Base-by-base conservation (phyloP, 2,113 vertebrate genomes). In the Gymnobelideus leadbeateri region DNA sequence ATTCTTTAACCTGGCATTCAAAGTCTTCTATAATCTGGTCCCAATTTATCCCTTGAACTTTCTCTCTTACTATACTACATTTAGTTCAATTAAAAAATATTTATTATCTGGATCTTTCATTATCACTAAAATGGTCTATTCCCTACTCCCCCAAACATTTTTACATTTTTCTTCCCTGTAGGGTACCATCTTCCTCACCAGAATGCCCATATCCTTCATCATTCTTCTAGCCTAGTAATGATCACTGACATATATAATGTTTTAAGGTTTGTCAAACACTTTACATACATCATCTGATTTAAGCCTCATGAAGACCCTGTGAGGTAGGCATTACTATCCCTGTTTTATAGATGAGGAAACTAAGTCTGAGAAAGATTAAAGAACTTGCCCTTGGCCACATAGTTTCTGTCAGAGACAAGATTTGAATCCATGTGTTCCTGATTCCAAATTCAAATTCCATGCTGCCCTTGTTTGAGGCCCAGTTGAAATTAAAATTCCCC, bases 231-330 rank as follows among this genome's bases (percentile, higher is more conserved):
- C 37, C n/a, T 23, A 84, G 5, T 43, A 43, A 84, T 43, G 19
- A 84, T 84, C 68, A 84, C 57, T 68, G 57, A 68, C n/a, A 84
- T 84, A 84, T 23, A 84, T 43, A 43, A 43, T 21, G 14, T 84
- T n/a, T 84, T 84, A 43, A 84, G 37, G 19, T 84, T 43, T 43
- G 0, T 1, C 19, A 54, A n/a, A 11, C 28, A 68, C 91, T 91
- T 92, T n/a, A 28, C n/a, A 11, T 24, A 89, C 55, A 55, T 51
- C 0, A 93, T 92, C 94, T 92, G 54, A 91, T 47, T 90, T 89
- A n/a, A 51, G 52, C 19, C 51, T 95, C 92, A 55, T 3, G 68
- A 53, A 26, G 84, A 53, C 1, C 0, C 91, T 31, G 14, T 51
- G 94, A 89, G 24, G 31, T 50, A 95, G 92, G n/a, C 49, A 92